Evolutionary conservation across 1,140 invertebrate species (phyloP), one percentile per base, ranked within the genome.

Genomic region (Helicoverpa armigera): DNA sequence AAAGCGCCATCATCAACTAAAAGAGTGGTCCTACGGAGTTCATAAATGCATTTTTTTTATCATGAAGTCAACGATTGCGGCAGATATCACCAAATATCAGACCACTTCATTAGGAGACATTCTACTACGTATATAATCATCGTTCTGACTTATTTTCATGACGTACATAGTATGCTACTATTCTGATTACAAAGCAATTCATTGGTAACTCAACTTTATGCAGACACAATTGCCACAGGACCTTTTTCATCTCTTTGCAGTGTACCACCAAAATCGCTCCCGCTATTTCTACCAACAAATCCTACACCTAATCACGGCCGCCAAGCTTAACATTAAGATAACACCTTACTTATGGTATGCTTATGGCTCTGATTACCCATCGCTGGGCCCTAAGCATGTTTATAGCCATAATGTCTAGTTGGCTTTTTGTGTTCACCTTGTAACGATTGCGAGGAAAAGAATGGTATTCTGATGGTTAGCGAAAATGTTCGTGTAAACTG

Each of bases 301-400:
- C 43, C 12, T 9, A 53, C 12, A 51, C 58, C 29, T 13, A n/a
- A 16, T 4, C 18, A 29, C 18, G 67, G 18, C 50, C 80, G 61
- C 54, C 78, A 79, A 79, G 81, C 80, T 86, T 83, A 83, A 82
- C 81, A 79, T 74, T 79, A 69, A 82, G 89, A 90, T 89, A 90
- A 89, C 88, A 85, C 85, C 82, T 88, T 87, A 90, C 88, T 90
- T 87, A 88, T 83, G 81, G 81, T 73, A 83, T 80, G 86, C 83
- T 87, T 87, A 86, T 86, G 60, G 85, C 80, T 67, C 80, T 70
- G 82, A 82, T 85, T 76, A 81, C 72, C 35, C 72, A 81, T 76
- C 65, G 74, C 73, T 51, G 54, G 73, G 70, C 18, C 63, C 60
- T 31, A 73, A 5, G 50, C 74, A 70, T 81, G 54, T 81, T 81